phyloP scores from a whole-genome alignment of 2,888 invertebrate genomes.

The Melinaea marsaeus region DNA sequence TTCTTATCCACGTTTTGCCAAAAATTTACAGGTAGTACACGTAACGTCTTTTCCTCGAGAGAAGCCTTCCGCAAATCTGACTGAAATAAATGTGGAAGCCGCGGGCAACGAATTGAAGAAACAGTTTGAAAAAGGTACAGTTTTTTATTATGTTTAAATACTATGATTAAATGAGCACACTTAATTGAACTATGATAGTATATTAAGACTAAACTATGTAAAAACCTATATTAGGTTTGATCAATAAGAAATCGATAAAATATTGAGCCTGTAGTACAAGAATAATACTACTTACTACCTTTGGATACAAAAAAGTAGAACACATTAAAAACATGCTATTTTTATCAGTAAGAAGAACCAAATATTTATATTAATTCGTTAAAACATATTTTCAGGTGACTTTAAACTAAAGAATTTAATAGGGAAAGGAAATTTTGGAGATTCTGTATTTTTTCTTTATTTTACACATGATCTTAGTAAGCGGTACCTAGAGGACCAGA shows the following conservation, averaged over 20 bases:
- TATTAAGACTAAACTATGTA: background rate
- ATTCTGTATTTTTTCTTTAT: slow-evolving; percentile 40
- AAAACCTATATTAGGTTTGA: background rate
- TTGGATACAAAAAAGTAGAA: background rate
- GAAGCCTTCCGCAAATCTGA: slow-evolving; percentile 41
- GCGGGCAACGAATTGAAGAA: slow-evolving; percentile 31
- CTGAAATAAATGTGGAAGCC: slow-evolving; percentile 43
- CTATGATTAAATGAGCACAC: background rate
- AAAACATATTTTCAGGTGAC: slow-evolving; percentile 41
- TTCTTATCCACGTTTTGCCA: too few relatives aligned
- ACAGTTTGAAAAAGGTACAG: slow-evolving; percentile 34
- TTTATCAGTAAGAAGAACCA: background rate
- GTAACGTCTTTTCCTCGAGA: slow-evolving; percentile 46
- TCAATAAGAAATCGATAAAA: too few relatives aligned
- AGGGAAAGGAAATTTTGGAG: slow-evolving; percentile 41
- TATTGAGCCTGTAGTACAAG: background rate
- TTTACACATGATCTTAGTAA: slow-evolving; percentile 40
- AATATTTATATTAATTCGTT: slow-evolving; percentile 3
- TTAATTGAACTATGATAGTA: background rate
- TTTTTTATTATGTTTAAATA: background rate
- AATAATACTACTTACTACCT: too few relatives aligned
- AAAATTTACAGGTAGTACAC: slow-evolving; percentile 46
- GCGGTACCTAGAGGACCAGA: slow-evolving; percentile 38
- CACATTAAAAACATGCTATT: background rate
- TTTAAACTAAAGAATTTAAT: slow-evolving; percentile 49